Evolutionary conservation across 2,797 vertebrate species (phyloP).

Genomic region (Neostethus bicornis): DNA sequence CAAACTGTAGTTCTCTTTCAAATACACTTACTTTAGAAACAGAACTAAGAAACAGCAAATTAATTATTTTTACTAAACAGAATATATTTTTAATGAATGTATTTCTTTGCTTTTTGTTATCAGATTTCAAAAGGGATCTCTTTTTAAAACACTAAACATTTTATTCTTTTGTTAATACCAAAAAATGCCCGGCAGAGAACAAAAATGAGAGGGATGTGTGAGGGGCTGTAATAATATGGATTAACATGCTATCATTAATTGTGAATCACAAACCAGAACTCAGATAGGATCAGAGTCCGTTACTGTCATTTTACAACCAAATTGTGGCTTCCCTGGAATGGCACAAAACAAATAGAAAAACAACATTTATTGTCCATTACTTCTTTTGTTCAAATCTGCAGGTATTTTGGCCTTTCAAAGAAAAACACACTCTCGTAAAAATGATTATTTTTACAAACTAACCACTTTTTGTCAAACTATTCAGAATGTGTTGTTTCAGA

Average conservation of each 20-base stretch:
- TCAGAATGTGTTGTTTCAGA: neutral
- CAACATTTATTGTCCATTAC: too few relatives aligned
- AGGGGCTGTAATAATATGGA: neutral
- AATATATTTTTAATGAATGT: slow-evolving; percentile 38
- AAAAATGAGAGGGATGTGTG: slow-evolving; percentile 6
- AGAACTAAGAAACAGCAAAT: neutral
- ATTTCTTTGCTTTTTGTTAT: slow-evolving; percentile 48
- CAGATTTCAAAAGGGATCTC: slow-evolving; percentile 27
- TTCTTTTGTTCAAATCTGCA: neutral
- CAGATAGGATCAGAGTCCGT: too few relatives aligned
- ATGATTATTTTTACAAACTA: neutral
- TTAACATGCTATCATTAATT: too few relatives aligned
- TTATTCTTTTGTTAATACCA: slow-evolving; percentile 11
- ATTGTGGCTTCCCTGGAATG: too few relatives aligned
- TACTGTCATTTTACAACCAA: too few relatives aligned
- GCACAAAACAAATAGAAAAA: too few relatives aligned
- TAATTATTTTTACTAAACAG: neutral
- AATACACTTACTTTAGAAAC: neutral
- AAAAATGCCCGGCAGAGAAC: slow-evolving; percentile 17
- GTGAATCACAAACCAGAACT: neutral
- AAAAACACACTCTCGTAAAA: neutral
- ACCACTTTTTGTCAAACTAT: neutral
- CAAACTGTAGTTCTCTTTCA: neutral
- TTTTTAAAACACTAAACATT: slow-evolving; percentile 16
- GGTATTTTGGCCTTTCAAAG: neutral